Evolutionary conservation across 2,888 invertebrate genomes (phyloP).

Genomic region (Drosophila engyochracea): DNA sequence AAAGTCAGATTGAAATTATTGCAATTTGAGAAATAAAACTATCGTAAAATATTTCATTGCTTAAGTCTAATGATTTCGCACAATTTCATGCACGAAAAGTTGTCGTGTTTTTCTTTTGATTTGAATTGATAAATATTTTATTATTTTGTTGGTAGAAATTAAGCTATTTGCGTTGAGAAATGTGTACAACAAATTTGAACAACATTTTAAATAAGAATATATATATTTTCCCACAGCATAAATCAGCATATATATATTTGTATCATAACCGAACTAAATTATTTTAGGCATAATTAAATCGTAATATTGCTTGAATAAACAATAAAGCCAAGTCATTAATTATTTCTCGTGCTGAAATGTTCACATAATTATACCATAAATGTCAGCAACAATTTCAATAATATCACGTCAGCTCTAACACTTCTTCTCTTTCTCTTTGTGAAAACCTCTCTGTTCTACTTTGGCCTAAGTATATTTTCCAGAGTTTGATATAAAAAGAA

Average conservation of each 20-base stretch:
- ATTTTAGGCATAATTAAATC: not conserved
- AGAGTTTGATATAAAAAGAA: not conserved
- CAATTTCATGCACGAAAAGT: not conserved
- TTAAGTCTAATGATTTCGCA: not conserved
- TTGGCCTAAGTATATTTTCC: not conserved
- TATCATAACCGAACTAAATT: not conserved
- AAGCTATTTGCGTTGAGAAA: not conserved
- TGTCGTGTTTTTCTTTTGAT: not conserved
- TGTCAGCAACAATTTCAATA: not conserved
- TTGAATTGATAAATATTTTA: not conserved
- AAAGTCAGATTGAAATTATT: not conserved
- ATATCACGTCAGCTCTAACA: not conserved
- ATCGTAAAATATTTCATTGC: not conserved
- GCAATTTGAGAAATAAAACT: not conserved
- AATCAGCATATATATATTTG: not conserved
- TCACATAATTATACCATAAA: constrained; percentile 3
- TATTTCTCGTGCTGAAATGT: not conserved
- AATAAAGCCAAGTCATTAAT: constrained; percentile 5
- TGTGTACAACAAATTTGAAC: not conserved
- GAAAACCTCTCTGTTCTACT: not conserved
- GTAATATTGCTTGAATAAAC: not conserved
- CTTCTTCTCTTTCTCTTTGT: not conserved
- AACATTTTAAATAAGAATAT: not conserved
- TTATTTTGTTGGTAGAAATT: not conserved
- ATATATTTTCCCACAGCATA: not conserved